A percentile compares a stretch with the other conserved stretches of the same genome.
phyloP scores from a whole-genome alignment of 1,140 invertebrate genomes.

The Pseudomyrmex flavicornis region DNA sequence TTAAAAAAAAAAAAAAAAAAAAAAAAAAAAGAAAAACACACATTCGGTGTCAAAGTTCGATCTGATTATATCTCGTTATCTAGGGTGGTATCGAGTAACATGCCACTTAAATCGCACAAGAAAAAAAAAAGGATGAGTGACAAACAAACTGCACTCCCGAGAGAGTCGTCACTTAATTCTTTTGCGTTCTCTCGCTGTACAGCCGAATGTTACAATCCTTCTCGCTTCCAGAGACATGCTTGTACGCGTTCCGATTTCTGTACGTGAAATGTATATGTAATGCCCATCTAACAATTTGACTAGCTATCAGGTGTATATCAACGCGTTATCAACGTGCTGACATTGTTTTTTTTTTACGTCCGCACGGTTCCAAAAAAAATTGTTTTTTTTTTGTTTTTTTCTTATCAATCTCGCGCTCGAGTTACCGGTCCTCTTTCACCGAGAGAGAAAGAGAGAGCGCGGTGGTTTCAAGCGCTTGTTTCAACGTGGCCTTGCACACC shows the following conservation, averaged over 20 bases:
- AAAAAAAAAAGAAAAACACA: neutral
- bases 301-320: conserved; percentile 50
- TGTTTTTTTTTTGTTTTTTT: neutral
- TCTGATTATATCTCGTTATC: conserved; percentile 19
- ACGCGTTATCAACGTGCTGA: conserved; percentile 21
- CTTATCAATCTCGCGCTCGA: conserved; percentile 11
- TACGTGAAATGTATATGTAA: conserved; percentile 56
- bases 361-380: conserved; percentile 11
- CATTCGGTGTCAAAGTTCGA: neutral
- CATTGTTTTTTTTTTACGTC: conserved; percentile 3
- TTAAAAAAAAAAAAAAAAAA: neutral
- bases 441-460: neutral
- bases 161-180: conserved; percentile 15
- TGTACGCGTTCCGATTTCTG: conserved; percentile 11
- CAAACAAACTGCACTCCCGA: neutral
- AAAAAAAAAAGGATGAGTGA: conserved; percentile 3
- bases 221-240: neutral
- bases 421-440: conserved; percentile 28
- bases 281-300: conserved; percentile 71
- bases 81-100: conserved; percentile 9
- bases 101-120: neutral
- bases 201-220: conserved; percentile 32
- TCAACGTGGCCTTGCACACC: conserved; percentile 50
- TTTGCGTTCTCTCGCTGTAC: neutral
- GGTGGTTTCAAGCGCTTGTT: conserved; percentile 31